phyloP scores from a whole-genome alignment of 1,140 invertebrate species.

The Palaemon carinicauda region DNA sequence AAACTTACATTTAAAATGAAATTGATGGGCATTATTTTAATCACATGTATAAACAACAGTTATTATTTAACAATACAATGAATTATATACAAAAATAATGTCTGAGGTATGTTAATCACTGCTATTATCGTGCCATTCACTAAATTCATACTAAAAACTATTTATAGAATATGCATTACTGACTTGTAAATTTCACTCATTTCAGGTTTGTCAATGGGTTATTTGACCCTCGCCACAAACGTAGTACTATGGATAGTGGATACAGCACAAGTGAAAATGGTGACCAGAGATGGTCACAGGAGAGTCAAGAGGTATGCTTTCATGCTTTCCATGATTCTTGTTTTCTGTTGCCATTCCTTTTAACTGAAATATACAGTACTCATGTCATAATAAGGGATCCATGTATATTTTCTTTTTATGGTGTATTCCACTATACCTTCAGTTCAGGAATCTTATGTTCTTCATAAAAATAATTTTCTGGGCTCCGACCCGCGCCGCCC shows the following conservation, averaged over 20 bases:
- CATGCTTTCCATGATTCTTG: background rate
- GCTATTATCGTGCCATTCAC: background rate
- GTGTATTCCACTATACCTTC: background rate
- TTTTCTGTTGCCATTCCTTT: no score
- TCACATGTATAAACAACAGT: no score
- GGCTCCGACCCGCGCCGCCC: no score
- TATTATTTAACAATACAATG: background rate
- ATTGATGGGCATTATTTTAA: no score
- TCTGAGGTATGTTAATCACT: background rate
- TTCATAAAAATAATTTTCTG: background rate
- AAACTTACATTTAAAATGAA: no score
- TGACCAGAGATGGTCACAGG: slow-evolving; percentile 88
- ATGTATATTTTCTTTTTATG: no score
- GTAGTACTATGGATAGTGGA: slow-evolving; percentile 86
- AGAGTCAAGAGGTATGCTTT: slow-evolving; percentile 69
- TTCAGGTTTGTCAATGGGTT: slow-evolving; percentile 66
- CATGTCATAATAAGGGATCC: no score
- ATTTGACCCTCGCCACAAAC: slow-evolving; percentile 68
- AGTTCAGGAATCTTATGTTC: no score
- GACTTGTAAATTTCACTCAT: background rate
- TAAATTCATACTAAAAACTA: background rate
- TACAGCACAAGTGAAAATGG: slow-evolving; percentile 83
- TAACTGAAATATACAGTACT: no score
- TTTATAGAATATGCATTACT: background rate
- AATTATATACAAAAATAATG: background rate